Evolutionary conservation across 2,113 vertebrate genomes (phyloP).

Genomic region (Orcinus orca): DNA sequence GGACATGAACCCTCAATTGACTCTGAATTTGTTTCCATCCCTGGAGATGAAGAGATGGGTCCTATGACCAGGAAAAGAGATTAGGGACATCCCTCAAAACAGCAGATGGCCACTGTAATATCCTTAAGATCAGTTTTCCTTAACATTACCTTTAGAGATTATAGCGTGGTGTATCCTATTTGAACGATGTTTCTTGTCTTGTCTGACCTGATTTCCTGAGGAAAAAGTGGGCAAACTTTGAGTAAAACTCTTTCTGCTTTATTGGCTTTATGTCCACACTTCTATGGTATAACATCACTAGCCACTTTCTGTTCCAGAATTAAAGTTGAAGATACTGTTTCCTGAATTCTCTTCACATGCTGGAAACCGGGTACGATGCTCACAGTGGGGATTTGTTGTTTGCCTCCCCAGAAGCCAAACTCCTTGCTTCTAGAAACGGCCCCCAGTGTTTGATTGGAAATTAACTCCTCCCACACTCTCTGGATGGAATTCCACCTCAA

Average conservation of each 20-base stretch:
- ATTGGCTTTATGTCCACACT: neutral
- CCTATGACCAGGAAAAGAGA: neutral
- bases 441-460: neutral
- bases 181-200: neutral
- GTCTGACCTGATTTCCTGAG: neutral
- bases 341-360: neutral
- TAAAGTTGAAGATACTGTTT: neutral
- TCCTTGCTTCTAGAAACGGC: neutral
- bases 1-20: neutral
- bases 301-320: neutral
- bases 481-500: neutral
- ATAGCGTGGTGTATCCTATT: neutral
- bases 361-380: neutral
- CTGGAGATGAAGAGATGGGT: neutral
- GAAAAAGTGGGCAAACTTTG: neutral
- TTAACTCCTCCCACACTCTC: neutral
- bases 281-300: neutral
- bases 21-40: neutral
- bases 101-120: neutral
- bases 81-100: neutral
- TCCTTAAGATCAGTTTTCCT: neutral
- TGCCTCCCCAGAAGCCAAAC: neutral
- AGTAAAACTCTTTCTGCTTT: neutral
- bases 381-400: neutral
- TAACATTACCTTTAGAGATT: neutral